A percentile compares a stretch with the other conserved stretches of the same genome.
These are phyloP conservation scores for Ophion ellenae DNA, from an alignment of 2,888 invertebrate species.

Conservation along the genomic window DNA sequence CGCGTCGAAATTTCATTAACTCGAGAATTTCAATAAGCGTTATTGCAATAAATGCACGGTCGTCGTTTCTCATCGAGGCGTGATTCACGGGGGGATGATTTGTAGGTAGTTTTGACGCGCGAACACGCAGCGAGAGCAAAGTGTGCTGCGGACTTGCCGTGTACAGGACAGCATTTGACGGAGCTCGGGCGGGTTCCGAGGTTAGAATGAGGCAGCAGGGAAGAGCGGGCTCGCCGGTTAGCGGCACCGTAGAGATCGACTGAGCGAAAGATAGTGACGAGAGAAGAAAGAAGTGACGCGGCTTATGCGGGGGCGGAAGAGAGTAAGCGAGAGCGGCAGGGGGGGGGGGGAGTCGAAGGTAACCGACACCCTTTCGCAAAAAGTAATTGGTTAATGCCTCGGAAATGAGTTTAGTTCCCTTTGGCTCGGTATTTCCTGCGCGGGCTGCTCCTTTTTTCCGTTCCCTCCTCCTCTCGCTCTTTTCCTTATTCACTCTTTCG, in stretches of 20 bases:
- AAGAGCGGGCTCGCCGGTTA: conserved; percentile 59
- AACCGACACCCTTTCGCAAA: conserved; percentile 82
- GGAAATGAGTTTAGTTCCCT: conserved; percentile 83
- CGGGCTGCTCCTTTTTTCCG: conserved; percentile 66
- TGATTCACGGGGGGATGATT: not conserved
- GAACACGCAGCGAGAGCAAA: conserved; percentile 31
- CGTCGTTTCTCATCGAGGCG: conserved; percentile 31
- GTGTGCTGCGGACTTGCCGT: conserved; percentile 30
- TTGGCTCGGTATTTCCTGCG: conserved; percentile 73
- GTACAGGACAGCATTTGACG: conserved; percentile 23
- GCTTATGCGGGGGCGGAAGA: conserved; percentile 53
- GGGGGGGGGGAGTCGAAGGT: conserved; percentile 73
- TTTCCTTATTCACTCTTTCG: conserved; percentile 1
- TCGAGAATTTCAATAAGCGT: not conserved
- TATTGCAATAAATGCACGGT: not conserved
- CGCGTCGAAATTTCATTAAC: not conserved
- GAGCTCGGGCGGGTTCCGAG: not conserved
- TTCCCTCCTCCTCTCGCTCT: conserved; percentile 21
- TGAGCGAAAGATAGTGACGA: conserved; percentile 44
- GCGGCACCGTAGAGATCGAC: conserved; percentile 47
- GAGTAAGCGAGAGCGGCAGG: conserved; percentile 20
- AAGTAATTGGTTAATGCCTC: conserved; percentile 83
- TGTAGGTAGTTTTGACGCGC: conserved; percentile 30
- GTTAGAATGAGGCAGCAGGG: not conserved
- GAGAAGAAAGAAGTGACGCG: conserved; percentile 41